Evolutionary conservation across 2,888 invertebrate species (phyloP), one percentile per base, ranked within the genome.

Genomic region (Hypselothyrea guttata): DNA sequence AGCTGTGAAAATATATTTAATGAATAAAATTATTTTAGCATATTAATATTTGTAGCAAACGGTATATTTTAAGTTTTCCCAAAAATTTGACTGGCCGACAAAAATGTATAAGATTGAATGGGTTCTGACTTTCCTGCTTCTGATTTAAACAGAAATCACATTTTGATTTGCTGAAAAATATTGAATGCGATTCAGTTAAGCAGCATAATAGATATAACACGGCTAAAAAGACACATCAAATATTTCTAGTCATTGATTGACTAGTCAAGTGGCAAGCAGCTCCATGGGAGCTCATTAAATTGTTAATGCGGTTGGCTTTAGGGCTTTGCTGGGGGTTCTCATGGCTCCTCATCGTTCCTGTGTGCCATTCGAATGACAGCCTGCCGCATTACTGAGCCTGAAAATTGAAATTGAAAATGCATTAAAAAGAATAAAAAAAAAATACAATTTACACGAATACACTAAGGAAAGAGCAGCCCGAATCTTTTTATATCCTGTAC

Each of bases 261-360:
- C 66, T 60, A 75, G 62, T 57, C 75, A 83, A 68, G 68, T 82
- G 75, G 61, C 75, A 77, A 65, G 53, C 57, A 41, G 54, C 59
- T 34, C 45, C 49, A 55, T 48, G 56, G 69, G 62, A 30, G 59
- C 70, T 79, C 81, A 84, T 77, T 77, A 76, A 84, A 67, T 77
- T 79, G 70, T 70, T 84, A 76, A 77, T 77, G 73, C 45, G 76
- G 70, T 70, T 70, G 58, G 44, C 75, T 61, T 61, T 55, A 58
- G 12, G 13, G 56, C n/a, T 45, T 53, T 55, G 46, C 38, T 46
- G 46, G 34, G 40, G 47, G 13, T 31, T 40, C 8, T 13, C 13
- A 18, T 47, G 9, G 53, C 13, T 34, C 22, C 37, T 33, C 11
- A 2, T 15, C 3, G 35, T 15, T 7, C 4, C 37, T 5, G 18